Base-by-base conservation (phyloP, 2,113 vertebrate species). In the Oceanodroma tethys region DNA sequence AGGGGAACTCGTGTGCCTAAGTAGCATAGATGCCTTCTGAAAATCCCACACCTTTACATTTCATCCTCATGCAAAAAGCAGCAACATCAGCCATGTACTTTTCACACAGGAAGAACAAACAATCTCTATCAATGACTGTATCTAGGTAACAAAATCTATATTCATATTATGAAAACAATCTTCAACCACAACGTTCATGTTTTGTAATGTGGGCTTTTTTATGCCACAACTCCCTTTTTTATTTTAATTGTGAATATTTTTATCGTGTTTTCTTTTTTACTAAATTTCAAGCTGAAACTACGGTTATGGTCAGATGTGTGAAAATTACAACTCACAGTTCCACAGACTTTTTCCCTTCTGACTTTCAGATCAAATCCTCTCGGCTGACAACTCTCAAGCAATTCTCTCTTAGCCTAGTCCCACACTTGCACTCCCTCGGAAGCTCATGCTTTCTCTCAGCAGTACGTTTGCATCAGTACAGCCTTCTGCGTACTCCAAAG, bases 101-200 rank as follows among this genome's bases (percentile, higher is more conserved):
- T 34, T 87, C 50, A 62, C 36, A n/a, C 29, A 80, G 74, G 42
- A 96, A 94, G 72, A 62, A 19, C 1, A 4, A 95, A 59, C 85
- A 71, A 86, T n/a, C 74, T n/a, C 87, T 81, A 60, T 30, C 68
- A 85, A 76, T 53, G 40, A 27, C 62, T 93, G 74, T 43, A 90
- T 73, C 78, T 73, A 80, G 81, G 81, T 88, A 96, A 93, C 50
- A 94, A 93, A 93, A 90, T 66, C 53, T 76, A 63, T 81, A 48
- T 43, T 94, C 78, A 74, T 29, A 40, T 43, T 66, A 59, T 17
- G 42, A 89, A 88, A 89, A 91, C 26, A 21, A 60, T 38, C 70
- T 75, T 75, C 53, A 85, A 40, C 67, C 2, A 0, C 71, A 91
- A 52, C 14, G 63, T 22, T 62, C 13, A 2, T 21, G 13, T 32